Percentiles rank a stretch among this genome's conserved stretches.
Evolutionary conservation across 2,113 vertebrate genomes (phyloP).

Genomic region (Rhea pennata): DNA sequence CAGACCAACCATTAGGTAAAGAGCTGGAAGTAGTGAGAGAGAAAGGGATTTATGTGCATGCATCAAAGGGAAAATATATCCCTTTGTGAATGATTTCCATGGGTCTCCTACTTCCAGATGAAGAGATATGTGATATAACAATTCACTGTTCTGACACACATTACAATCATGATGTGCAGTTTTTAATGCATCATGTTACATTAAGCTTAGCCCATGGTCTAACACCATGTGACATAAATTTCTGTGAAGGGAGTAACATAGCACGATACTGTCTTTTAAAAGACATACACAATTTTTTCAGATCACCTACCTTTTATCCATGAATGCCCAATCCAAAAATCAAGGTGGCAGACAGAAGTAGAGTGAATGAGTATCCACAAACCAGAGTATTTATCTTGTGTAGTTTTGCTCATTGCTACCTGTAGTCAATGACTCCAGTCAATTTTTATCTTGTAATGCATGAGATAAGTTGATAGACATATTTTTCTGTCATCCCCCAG

Average conservation of each 20-base stretch:
- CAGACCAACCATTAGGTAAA: constrained; percentile 31
- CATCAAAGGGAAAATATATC: constrained; percentile 65
- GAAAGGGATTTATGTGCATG: constrained; percentile 55
- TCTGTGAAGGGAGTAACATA: constrained; percentile 73
- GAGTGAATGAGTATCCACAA: constrained; percentile 74
- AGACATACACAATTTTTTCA: constrained; percentile 80
- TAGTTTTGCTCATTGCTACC: constrained; percentile 77
- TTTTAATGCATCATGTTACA: constrained; percentile 80
- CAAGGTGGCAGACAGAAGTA: constrained; percentile 77
- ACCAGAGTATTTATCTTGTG: constrained; percentile 76
- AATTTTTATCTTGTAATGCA: constrained; percentile 83
- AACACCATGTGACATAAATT: constrained; percentile 80
- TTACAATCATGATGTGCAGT: constrained; percentile 66
- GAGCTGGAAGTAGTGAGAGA: constrained; percentile 21
- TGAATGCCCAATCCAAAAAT: constrained; percentile 80
- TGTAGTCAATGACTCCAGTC: constrained; percentile 78
- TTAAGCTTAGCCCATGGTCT: constrained; percentile 73
- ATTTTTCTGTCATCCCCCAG: constrained; percentile 75
- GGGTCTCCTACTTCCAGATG: constrained; percentile 63
- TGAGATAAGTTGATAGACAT: constrained; percentile 76
- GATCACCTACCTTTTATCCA: constrained; percentile 79
- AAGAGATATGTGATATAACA: constrained; percentile 76
- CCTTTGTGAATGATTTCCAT: constrained; percentile 64
- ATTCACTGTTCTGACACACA: constrained; percentile 78
- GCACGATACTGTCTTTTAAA: constrained; percentile 77